Base-by-base conservation (phyloP, 2,888 invertebrate genomes). In the Trilocha varians region DNA sequence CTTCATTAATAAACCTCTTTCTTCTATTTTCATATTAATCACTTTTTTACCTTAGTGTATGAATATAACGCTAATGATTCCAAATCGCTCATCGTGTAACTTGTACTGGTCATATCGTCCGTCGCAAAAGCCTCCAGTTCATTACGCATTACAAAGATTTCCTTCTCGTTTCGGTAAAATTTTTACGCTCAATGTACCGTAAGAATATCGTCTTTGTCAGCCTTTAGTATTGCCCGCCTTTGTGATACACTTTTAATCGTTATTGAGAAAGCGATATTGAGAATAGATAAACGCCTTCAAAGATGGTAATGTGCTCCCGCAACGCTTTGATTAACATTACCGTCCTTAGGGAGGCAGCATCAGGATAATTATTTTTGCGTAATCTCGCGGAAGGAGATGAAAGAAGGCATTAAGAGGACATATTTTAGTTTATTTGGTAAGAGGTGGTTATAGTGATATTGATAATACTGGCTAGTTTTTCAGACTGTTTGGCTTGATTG, bases 161-260 rank as follows among this genome's bases (percentile, higher is more conserved):
- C 62, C 62, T 53, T 53, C 55, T 48, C 36, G 46, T 60, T 61
- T 60, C 40, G 49, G 57, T 46, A 49, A 53, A 56, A 55, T 63
- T 67, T 64, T 60, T 57, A 60, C 59, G 70, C 60, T 69, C 62
- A 68, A 66, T 68, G 62, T 67, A 65, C 63, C 60, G 65, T 65
- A 55, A 65, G 65, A 66, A 58, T 60, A 53, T 61, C 53, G 50
- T 59, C 54, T 54, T 58, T 62, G 57, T 56, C 56, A 50, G 53
- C 54, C 42, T 58, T 57, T 55, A 44, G 38, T 41, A 44, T 41
- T 39, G 44, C 46, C 45, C 42, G 49, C 46, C 46, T 51, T 59
- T 53, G 55, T 58, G 44, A 51, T 48, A 52, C 50, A 44, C 42
- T 50, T 55, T 60, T 60, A 60, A 61, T 58, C 53, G 55, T 53